These are phyloP conservation scores for Hydraecia micacea DNA, from an alignment of 2,888 invertebrate genomes.

Conservation along the genomic window DNA sequence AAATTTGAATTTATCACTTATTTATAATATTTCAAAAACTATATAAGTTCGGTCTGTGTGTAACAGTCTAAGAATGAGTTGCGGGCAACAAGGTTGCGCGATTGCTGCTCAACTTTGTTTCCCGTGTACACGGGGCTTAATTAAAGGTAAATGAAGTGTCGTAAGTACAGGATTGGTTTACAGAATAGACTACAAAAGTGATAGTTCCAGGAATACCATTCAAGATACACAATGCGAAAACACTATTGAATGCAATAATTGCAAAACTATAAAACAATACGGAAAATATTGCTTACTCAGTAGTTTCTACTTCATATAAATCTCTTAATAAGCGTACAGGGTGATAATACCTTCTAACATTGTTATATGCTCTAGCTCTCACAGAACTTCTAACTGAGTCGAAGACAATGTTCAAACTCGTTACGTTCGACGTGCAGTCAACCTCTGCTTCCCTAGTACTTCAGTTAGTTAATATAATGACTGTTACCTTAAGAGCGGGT, in stretches of 20 bases:
- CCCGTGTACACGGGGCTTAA: not conserved
- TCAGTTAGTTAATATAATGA: not conserved
- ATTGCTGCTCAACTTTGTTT: not conserved
- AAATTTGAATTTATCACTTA: not conserved
- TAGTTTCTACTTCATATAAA: not conserved
- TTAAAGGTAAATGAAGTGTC: not conserved
- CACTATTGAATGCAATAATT: not conserved
- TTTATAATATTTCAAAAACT: not conserved
- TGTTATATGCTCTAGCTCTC: not conserved
- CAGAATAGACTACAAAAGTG: not conserved
- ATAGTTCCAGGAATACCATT: not conserved
- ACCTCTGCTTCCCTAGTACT: slow-evolving; percentile 40
- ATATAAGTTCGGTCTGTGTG: not conserved
- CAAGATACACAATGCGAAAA: not conserved
- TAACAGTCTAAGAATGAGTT: not conserved
- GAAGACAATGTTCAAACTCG: slow-evolving; percentile 12
- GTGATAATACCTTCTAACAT: not conserved
- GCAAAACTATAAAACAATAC: not conserved
- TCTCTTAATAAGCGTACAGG: not conserved
- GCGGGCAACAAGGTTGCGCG: not conserved
- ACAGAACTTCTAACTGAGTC: slow-evolving; percentile 37
- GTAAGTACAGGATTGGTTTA: too few species aligned
- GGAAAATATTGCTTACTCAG: not conserved
- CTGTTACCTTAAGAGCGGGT: not conserved
- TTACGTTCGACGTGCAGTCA: slow-evolving; percentile 18